These are phyloP conservation scores for Peromyscus melanophrys DNA, from an alignment of 2,797 vertebrate species.

Conservation along the genomic window DNA sequence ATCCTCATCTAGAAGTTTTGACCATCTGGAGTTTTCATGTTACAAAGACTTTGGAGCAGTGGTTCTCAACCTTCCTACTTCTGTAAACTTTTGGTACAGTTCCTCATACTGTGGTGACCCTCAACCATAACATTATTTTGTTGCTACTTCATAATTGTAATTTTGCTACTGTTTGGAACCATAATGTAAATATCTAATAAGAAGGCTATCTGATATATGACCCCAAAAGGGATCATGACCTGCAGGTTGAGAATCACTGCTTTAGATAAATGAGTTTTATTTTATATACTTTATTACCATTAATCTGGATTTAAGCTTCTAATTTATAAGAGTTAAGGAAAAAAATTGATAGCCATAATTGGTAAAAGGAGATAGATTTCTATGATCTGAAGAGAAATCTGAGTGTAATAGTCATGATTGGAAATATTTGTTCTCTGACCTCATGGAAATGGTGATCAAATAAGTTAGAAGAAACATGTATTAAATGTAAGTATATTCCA, in stretches of 20 bases:
- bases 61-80: not conserved
- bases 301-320: not conserved
- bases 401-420: not conserved
- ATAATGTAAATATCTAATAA: not conserved
- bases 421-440: slow-evolving; percentile 11
- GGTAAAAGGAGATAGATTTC: not conserved
- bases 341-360: not conserved
- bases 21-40: not conserved
- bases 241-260: not conserved
- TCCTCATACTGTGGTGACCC: not conserved
- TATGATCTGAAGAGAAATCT: not conserved
- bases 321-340: not conserved
- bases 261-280: not conserved
- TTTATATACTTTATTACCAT: not conserved
- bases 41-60: not conserved
- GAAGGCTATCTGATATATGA: not conserved
- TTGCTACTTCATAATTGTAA: not conserved
- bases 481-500: not conserved
- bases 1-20: slow-evolving; percentile 34
- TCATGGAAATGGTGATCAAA: slow-evolving; percentile 9
- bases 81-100: not conserved
- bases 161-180: not conserved
- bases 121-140: not conserved
- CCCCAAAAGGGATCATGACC: not conserved
- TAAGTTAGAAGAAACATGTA: not conserved